A percentile compares a stretch with the other conserved stretches of the same genome.
These are phyloP conservation scores for Vespertilio murinus DNA, from an alignment of 2,797 vertebrate genomes.

Conservation along the genomic window DNA sequence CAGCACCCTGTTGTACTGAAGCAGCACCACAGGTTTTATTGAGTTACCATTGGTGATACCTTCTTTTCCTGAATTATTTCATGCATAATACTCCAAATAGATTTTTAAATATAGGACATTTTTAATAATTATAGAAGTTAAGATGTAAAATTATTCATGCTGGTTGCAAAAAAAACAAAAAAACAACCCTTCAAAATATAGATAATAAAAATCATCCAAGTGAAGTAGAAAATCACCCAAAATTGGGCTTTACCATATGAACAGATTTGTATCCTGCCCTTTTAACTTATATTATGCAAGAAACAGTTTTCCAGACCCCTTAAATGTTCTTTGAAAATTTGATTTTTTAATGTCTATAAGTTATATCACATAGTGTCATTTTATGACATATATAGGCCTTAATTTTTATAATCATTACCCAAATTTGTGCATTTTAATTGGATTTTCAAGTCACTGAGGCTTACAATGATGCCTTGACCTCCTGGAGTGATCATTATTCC, in stretches of 20 bases:
- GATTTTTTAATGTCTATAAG: background rate
- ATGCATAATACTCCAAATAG: background rate
- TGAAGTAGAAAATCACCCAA: constrained; percentile 19
- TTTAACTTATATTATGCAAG: background rate
- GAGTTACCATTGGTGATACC: background rate
- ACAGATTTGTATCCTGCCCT: background rate
- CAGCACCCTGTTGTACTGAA: constrained; percentile 6
- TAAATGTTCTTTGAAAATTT: background rate
- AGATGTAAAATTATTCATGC: constrained; percentile 42
- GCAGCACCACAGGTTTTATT: background rate
- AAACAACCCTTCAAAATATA: background rate
- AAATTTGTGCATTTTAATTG: constrained; percentile 1
- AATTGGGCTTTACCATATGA: background rate
- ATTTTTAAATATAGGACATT: constrained; percentile 10
- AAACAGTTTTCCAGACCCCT: background rate
- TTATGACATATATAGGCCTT: background rate
- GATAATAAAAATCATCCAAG: background rate
- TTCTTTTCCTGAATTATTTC: constrained; percentile 26
- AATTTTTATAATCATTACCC: background rate
- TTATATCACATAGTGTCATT: background rate
- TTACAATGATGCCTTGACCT: constrained; percentile 17
- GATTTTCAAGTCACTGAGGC: constrained; percentile 29
- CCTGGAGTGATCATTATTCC: constrained; percentile 37
- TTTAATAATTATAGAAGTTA: constrained; percentile 45
- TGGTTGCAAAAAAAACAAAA: background rate